Evolutionary conservation across 37 sponge, comb jelly and placozoan species (phyloP), one percentile per base, ranked within the genome.

Genomic region (Crambe crambe): DNA sequence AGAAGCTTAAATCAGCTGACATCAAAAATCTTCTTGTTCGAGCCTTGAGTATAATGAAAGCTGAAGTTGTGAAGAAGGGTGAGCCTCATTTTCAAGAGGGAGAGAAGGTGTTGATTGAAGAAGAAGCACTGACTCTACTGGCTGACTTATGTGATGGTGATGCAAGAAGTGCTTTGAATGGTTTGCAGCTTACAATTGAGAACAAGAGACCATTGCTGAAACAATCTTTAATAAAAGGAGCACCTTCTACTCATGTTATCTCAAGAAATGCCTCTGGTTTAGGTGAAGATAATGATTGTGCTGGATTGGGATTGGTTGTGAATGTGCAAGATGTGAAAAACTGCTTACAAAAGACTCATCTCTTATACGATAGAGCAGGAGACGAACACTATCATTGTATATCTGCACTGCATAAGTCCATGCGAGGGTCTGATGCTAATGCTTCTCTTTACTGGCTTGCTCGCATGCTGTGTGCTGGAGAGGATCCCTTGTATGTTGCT

Each of bases 381-480:
- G 87, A 86, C 12, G 84, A 86, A 43, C 87, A 86, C 42, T 86
- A 80, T 58, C 42, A 86, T 59, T 37, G 41, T 41, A 80, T 86
- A 0, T 86, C 87, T 38, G 87, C 87, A 0, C 58, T 86, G 40
- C 83, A 80, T 68, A 86, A 86, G 69, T 80, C 75, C 20, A 73
- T 86, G 83, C 47, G 87, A n/a, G 87, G 87, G 18, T 38, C 74
- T 18, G 75, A 79, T 69, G 56, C 74, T 20, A 73, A 59, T 23
- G 87, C 83, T n/a, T 73, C 87, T 1, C 81, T 86, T 41, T 86
- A 86, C 67, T 86, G 87, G 87, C 68, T 86, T 26, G 66, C 82
- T 31, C 66, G 87, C 41, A 86, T 86, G 87, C 83, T 86, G 35
- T 56, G 69, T 57, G 83, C 58, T 2, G 87, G 87, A 26, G 87